Base-by-base conservation (phyloP, 2,888 invertebrate species). In the Melinaea menophilus region DNA sequence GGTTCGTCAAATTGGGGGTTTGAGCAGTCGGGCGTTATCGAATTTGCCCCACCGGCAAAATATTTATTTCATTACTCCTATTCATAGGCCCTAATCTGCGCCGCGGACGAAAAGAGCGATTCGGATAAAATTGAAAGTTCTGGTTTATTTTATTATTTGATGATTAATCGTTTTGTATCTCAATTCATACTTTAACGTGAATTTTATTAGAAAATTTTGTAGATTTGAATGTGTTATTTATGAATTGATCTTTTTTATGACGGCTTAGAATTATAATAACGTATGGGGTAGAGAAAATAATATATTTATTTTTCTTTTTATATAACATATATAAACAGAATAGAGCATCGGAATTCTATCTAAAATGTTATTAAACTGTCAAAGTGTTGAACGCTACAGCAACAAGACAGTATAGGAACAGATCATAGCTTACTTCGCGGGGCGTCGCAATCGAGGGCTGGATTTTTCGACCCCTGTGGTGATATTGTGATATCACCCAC, bases 31-130 rank as follows among this genome's bases (percentile, higher is more conserved):
- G 81, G 82, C 88, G 89, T 86, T 78, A 79, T 78, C 78, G 82
- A 83, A 83, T 85, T 83, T 85, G 86, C 85, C 83, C 86, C 81
- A 86, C 88, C 90, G 89, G 85, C 89, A 84, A 90, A 90, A 90
- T 90, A 87, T 90, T 90, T 90, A 90, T 90, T 90, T 90, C 90
- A 90, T 90, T 90, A 90, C 88, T 86, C 84, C 88, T 85, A 90
- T 90, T 90, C 90, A 90, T 88, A 77, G 82, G 77, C 79, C 79
- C 79, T 89, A 90, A 90, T 88, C 90, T 87, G 83, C 79, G 88
- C 80, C 76, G 76, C 81, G 59, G 83, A 58, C 58, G 61, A 69
- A 67, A 45, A 58, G 59, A 22, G 13, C 13, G 9, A 13, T 3
- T 33, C 0, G 31, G 48, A 41, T 56, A 77, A 79, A 70, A 76